Conservation (phyloP, 2,797 vertebrate species). For the Microcaecilia unicolor region DNA sequence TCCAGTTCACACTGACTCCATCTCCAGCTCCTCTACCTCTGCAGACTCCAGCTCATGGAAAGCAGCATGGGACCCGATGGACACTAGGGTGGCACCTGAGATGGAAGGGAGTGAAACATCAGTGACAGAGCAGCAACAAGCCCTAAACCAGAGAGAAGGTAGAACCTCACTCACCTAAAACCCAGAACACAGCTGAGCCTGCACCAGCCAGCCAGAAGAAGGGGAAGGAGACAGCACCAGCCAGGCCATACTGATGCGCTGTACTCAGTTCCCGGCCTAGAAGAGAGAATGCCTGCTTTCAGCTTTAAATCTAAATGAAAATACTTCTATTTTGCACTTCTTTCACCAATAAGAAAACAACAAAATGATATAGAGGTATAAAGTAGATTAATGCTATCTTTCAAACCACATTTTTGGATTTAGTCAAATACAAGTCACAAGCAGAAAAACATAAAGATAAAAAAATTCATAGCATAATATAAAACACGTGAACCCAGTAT, state of each 20-base stretch:
- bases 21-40: conserved; percentile 50
- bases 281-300: too few species aligned
- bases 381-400: too few species aligned
- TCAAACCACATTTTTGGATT: too few species aligned
- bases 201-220: conserved; percentile 89
- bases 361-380: too few species aligned
- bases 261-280: conserved; percentile 72
- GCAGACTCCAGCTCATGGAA: conserved; percentile 69
- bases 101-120: background rate
- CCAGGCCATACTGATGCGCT: conserved; percentile 76
- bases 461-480: too few species aligned
- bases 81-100: conserved; percentile 77
- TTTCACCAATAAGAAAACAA: too few species aligned
- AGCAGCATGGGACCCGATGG: conserved; percentile 79
- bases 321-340: too few species aligned
- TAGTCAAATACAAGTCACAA: too few species aligned
- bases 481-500: too few species aligned
- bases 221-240: conserved; percentile 73
- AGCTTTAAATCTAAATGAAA: too few species aligned
- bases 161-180: conserved; percentile 61
- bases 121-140: background rate
- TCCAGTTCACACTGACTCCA: conserved; percentile 75
- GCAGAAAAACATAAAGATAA: too few species aligned
- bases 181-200: conserved; percentile 83
- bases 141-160: too few species aligned